Evolutionary conservation across 2,888 invertebrate genomes (phyloP), one percentile per base, ranked within the genome.

Genomic region (Clivina fossor): DNA sequence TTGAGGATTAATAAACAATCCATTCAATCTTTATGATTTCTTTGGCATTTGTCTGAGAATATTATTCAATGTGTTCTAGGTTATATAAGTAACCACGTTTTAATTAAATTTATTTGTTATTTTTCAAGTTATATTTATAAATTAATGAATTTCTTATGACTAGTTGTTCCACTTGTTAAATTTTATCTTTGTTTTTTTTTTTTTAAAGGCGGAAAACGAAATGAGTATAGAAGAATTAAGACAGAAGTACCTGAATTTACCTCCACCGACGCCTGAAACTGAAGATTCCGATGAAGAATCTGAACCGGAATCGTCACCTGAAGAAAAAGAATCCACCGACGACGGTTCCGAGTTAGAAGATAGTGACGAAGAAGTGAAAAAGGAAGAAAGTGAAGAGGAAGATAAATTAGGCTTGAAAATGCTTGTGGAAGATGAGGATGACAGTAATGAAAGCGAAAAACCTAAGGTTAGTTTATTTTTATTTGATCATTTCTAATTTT

Each of bases 201-300:
- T 58, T 50, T 64, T 68, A 15, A 59, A 82, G 76, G 85, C 83
- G 60, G 90, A 90, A 68, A 87, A 87, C 70, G 88, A 89, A 71
- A 83, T 91, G 79, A 83, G 85, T 48, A 79, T 93, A 49, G 91
- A 90, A 66, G 88, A 92, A 68, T 77, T 94, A 47, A 75, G 85
- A 64, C 82, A 82, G 26, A 90, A 88, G 69, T 93, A 93, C 73
- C 76, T 80, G 51, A 72, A 67, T 62, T 62, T 73, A 58, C 64
- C 73, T n/a, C 68, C 66, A 64, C 74, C 65, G 69, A 72, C 69
- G 56, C 71, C 71, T 58, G 74, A 74, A 54, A 76, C 72, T 54
- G 75, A 61, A 50, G 60, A 56, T 44, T 63, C 62, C 11, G 64
- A 67, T 44, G 51, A 65, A 37, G 62, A 65, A 54, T 50, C 64